These are phyloP conservation scores for Scyliorhinus canicula DNA, from an alignment of 2,797 vertebrate species.

Conservation along the genomic window DNA sequence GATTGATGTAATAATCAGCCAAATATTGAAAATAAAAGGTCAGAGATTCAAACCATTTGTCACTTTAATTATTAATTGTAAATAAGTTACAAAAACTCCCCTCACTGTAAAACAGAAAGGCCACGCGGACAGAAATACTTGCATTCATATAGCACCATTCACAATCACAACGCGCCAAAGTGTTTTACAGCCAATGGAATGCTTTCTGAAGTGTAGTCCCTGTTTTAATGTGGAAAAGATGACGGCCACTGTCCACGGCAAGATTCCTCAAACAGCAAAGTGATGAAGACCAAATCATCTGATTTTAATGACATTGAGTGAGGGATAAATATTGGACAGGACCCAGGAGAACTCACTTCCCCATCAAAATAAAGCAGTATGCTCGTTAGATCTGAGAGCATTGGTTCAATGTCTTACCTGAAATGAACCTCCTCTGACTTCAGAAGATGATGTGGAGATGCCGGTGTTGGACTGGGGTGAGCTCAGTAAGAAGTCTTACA, in stretches of 20 bases:
- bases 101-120: neutral
- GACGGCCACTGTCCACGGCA: neutral
- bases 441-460: neutral
- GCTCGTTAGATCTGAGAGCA: neutral
- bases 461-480: too few species aligned
- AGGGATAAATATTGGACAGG: neutral
- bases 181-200: neutral
- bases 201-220: neutral
- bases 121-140: neutral
- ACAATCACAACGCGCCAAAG: neutral
- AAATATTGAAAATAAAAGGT: neutral
- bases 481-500: too few species aligned
- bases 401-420: neutral
- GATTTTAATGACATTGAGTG: too few species aligned
- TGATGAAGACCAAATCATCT: neutral
- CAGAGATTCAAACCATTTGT: neutral
- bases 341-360: neutral
- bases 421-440: neutral
- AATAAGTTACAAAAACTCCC: neutral
- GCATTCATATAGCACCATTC: neutral
- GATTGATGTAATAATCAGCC: neutral
- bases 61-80: neutral
- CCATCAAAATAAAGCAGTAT: neutral
- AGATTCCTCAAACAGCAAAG: neutral
- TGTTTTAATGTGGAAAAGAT: neutral